Base-by-base conservation (phyloP, 2,888 invertebrate species). In the Argynnis bischoffii region DNA sequence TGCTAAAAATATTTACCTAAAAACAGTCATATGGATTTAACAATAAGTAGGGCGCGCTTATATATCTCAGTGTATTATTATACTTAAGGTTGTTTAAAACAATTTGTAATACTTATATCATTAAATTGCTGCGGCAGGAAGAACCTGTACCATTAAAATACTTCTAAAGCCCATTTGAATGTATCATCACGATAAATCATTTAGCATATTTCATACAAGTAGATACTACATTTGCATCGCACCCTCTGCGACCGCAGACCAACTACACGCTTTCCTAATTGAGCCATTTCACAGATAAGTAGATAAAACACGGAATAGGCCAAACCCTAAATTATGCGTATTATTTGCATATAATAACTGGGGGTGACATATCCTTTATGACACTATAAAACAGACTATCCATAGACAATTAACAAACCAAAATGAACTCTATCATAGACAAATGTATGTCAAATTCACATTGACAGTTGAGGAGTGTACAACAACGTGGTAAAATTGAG, bases 221-320 rank as follows among this genome's bases (percentile, higher is more conserved):
- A 82, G 86, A 87, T 87, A 87, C 78, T 78, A 75, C 74, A 75
- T 86, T 83, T 81, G 78, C 84, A 82, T 82, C 71, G 76, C 75
- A 75, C 72, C 78, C 73, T 70, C 61, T n/a, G 53, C 72, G 71
- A 71, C 75, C 74, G 73, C 74, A 77, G 80, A 76, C 78, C 78
- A 75, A 76, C 77, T 78, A 80, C 85, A 83, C 83, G 86, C 85
- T 80, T 83, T 77, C 73, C 88, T 92, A 92, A 92, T 92, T 91
- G 92, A 91, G 87, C 92, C 85, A 89, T 92, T 90, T 87, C 87
- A 90, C 86, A 91, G 92, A 92, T 92, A 92, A 92, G 90, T 87
- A 90, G 92, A 92, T 92, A 92, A 88, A 91, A 90, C 91, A 90
- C 89, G 90, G 81, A 84, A 83, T 80, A 79, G 82, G 82, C 81